Evolutionary conservation across 2,888 invertebrate species (phyloP), one percentile per base, ranked within the genome.

Genomic region (Pammene aurita): DNA sequence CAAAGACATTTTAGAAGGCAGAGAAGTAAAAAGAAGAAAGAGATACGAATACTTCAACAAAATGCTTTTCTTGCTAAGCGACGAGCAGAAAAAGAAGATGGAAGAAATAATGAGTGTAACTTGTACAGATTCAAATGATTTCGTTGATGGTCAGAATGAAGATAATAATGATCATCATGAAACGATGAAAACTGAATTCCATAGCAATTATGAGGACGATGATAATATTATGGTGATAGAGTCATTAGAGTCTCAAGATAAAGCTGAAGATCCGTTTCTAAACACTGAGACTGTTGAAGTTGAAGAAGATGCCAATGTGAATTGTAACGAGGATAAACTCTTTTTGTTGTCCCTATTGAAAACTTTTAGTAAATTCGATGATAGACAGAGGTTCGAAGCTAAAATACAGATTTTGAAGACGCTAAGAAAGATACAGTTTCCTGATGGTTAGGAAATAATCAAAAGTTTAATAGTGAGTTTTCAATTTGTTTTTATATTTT

Each of bases 321-420:
- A 79, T 26, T 2, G 26, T 42, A 86, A 87, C 38, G 85, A 85
- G 34, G 88, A 88, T 38, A 83, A 79, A 35, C 85, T 87, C 60
- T 88, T 88, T 44, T 78, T 86, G 71, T 42, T 87, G 16, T 88
- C 88, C 0, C 66, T 88, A 10, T 78, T 87, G 41, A 84, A 85
- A 0, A 81, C 82, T 64, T 85, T 87, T 68, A 83, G 80, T 66
- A 84, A 84, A 62, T 69, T 88, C 1, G 77, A 76, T 13, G 80
- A 79, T 16, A 83, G 78, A 54, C 81, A 84, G 70, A 88, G 85
- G 73, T 83, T 85, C 70, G 84, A 85, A 66, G 88, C 86, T 0
- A 83, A 80, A 44, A 87, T 88, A 66, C 84, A 82, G 72, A 83
- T 88, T 58, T 74, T 88, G 41, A 84, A 83, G 63, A 78, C 84